Evolutionary conservation across 1,140 invertebrate genomes (phyloP).

Genomic region (Spodoptera frugiperda): DNA sequence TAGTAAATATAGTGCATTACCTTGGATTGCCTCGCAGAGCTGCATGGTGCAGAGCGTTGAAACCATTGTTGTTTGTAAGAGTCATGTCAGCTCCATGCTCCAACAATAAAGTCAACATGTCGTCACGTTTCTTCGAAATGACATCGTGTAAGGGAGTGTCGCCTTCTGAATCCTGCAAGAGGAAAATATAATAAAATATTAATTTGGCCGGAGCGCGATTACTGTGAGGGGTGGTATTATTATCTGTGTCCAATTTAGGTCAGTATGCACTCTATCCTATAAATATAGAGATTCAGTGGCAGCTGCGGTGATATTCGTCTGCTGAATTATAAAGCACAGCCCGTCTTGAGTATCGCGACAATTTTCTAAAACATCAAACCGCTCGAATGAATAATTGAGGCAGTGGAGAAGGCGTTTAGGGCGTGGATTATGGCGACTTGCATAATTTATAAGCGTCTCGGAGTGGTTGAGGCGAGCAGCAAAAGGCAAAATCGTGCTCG

Average conservation of each 20-base stretch:
- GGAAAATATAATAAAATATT: conserved; percentile 22
- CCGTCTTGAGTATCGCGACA: conserved; percentile 77
- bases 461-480: conserved; percentile 70
- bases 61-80: conserved; percentile 99
- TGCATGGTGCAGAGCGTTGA: conserved; percentile 98
- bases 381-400: conserved; percentile 84
- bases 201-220: neutral
- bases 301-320: conserved; percentile 69
- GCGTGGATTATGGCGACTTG: conserved; percentile 83
- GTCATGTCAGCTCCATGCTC: conserved; percentile 97
- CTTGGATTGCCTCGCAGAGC: conserved; percentile 98
- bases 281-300: conserved; percentile 47
- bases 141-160: conserved; percentile 98
- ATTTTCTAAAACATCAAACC: conserved; percentile 85
- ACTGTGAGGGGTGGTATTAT: neutral
- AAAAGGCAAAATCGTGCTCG: conserved; percentile 58
- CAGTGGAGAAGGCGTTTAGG: conserved; percentile 81
- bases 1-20: conserved; percentile 81
- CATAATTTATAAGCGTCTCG: conserved; percentile 83
- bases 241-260: conserved; percentile 13
- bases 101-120: conserved; percentile 96
- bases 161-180: conserved; percentile 95
- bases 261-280: conserved; percentile 29
- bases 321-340: conserved; percentile 76
- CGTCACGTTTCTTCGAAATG: conserved; percentile 98